Base-by-base conservation (phyloP, 2,888 invertebrate genomes). In the Parthenolecanium corni region DNA sequence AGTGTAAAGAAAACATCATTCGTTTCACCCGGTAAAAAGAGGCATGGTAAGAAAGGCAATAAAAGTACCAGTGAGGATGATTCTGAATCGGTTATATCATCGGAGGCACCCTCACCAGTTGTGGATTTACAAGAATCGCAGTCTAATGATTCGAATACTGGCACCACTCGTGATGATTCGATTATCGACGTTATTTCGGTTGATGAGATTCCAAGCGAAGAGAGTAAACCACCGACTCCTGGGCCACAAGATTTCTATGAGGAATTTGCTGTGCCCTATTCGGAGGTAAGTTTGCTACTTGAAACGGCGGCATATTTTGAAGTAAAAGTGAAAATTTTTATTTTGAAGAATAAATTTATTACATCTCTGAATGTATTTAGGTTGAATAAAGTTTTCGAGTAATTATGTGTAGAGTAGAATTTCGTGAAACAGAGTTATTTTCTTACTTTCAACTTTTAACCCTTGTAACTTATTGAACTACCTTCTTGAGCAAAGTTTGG, bases 171-270 rank as follows among this genome's bases (percentile, higher is more conserved):
- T 9, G 61, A 61, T 3, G 61, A 61, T 12, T 47, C 51, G 1
- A 51, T 58, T 6, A 36, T 61, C 5, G 61, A 61, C n/a, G 49
- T 61, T 21, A 61, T 61, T 38, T 61, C 61, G 16, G 61, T 61
- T 9, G 61, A 61, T 38, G 63, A 63, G 46, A 46, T 63, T 36
- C 53, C 53, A 12, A 63, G 63, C 38, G 62, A 52, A 62, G 63
- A 63, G 20, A 63, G 63, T 47, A 63, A 63, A 54, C 63, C 63
- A 31, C 63, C 63, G n/a, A 63, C 63, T 31, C 63, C 63, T 4
- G 63, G 63, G 18, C 63, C 63, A 1, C 54, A 54, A 54, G 63
- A 63, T 54, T 36, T 63, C 1, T 63, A 63, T 16, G 63, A 63
- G 54, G 63, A 53, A 14, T 63, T 63, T 16, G 52, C 63, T 12